Base-by-base conservation (phyloP, 2,888 invertebrate species). In the Stratiomys singularior region DNA sequence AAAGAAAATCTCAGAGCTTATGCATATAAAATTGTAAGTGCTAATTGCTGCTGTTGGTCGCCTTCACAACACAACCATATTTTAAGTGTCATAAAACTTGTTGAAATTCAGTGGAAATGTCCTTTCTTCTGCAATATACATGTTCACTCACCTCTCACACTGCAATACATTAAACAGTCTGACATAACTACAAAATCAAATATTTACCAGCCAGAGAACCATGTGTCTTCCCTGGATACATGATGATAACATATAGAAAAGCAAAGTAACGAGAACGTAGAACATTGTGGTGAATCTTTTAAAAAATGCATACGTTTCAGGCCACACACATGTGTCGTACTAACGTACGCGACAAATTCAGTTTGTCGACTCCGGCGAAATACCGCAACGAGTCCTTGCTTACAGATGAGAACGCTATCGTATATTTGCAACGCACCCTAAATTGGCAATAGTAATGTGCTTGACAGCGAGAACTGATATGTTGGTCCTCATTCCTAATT, bases 291-390 rank as follows among this genome's bases (percentile, higher is more conserved):
- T 69, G 74, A 58, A 60, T 58, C 74, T 60, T 37, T 74, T 74
- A 74, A 74, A 74, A 74, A 74, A 74, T 74, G 74, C 74, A 74
- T 74, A 60, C 37, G 60, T 28, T 60, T 60, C 15, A 58, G 23
- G 58, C 47, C 23, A 37, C 28, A 60, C 74, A 74, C 58, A 58
- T 74, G 69, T 69, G 69, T 69, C 47, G 47, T 21, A 18, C 52
- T 52, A 37, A 52, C 21, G 66, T 69, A 69, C 30, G 69, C 69
- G 69, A 47, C 69, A 46, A 25, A 47, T 69, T 69, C 69, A 46
- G 46, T 69, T 69, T 69, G 64, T 64, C 18, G 64, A 30, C n/a
- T 30, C 28, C 21, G 9, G 37, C 37, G 30, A 64, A 28, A 64
- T 46, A 46, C 47, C 69, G 69, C 47, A 69, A 47, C 23, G 47